Evolutionary conservation across 1,140 invertebrate genomes (phyloP).

Genomic region (Cyclargus thomasi): DNA sequence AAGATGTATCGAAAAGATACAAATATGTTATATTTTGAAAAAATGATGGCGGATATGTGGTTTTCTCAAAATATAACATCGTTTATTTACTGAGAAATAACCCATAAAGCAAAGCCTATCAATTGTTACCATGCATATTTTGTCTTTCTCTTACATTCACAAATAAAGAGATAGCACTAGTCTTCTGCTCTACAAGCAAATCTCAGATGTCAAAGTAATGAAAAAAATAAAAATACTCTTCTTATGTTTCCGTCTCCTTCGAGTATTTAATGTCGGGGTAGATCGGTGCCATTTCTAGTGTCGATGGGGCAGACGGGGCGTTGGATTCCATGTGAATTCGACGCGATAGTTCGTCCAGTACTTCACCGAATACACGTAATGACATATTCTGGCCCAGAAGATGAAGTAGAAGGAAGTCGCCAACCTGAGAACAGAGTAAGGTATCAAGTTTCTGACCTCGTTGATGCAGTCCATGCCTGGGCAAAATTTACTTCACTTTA

Average conservation of each 20-base stretch:
- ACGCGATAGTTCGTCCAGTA: conserved; percentile 79
- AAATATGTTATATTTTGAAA: background rate
- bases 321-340: conserved; percentile 82
- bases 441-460: too few relatives aligned
- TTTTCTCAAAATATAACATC: background rate
- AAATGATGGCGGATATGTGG: background rate
- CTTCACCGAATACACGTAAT: conserved; percentile 84
- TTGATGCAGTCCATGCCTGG: too few relatives aligned
- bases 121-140: background rate
- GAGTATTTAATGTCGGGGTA: conserved; percentile 86
- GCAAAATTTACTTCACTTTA: too few relatives aligned
- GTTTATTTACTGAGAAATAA: background rate
- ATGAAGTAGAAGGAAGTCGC: conserved; percentile 89
- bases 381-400: conserved; percentile 91
- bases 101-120: background rate
- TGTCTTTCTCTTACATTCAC: background rate
- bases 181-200: background rate
- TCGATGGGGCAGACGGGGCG: conserved; percentile 87
- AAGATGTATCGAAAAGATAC: background rate
- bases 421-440: conserved; percentile 78
- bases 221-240: background rate
- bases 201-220: background rate
- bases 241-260: conserved; percentile 88
- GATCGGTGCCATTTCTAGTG: conserved; percentile 88
- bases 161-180: background rate